A percentile compares a stretch with the other conserved stretches of the same genome.
Conservation (phyloP, 2,113 vertebrate genomes). For the Cyprinodon tularosa region DNA sequence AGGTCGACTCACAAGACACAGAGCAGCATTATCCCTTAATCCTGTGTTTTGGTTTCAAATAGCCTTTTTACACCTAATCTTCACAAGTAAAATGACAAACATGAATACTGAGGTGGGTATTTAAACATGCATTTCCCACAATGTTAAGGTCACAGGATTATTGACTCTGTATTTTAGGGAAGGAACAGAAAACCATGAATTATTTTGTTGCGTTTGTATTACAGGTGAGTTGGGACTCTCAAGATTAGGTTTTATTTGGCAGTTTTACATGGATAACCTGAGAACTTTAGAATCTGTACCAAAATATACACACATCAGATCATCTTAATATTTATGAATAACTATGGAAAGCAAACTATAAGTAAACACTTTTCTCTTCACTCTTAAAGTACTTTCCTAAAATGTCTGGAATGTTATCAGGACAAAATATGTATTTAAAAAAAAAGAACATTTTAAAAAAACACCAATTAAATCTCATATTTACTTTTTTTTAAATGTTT, state of each 20-base stretch:
- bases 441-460: neutral
- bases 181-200: conserved; percentile 52
- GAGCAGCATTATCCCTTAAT: conserved; percentile 82
- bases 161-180: conserved; percentile 45
- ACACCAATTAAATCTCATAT: no score
- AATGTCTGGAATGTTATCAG: neutral
- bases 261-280: conserved; percentile 42
- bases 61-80: conserved; percentile 80
- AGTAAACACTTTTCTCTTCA: neutral
- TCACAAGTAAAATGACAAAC: conserved; percentile 80
- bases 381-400: neutral
- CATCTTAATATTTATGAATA: no score
- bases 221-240: conserved; percentile 41
- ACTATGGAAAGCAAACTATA: neutral
- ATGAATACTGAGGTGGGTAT: conserved; percentile 76
- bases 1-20: conserved; percentile 80
- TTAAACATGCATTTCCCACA: conserved; percentile 75
- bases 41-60: conserved; percentile 83
- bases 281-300: conserved; percentile 40
- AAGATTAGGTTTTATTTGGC: conserved; percentile 62
- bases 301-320: neutral
- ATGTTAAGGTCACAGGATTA: conserved; percentile 75
- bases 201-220: conserved; percentile 52
- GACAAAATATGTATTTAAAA: neutral
- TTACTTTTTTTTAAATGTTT: no score